Evolutionary conservation across 1,140 invertebrate species (phyloP), one percentile per base, ranked within the genome.

Genomic region (Diabrotica virgifera): DNA sequence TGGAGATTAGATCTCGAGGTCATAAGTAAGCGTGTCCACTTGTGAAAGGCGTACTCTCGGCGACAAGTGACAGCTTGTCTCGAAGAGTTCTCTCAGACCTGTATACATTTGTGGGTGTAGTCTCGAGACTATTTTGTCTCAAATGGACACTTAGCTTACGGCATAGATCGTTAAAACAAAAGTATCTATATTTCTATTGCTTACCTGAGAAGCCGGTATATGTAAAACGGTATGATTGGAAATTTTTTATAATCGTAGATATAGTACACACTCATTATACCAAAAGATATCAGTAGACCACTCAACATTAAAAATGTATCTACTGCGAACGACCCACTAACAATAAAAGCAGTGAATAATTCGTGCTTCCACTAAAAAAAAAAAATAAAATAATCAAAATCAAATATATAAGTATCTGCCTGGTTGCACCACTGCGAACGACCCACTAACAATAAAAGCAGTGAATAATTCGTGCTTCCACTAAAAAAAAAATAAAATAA

Each of bases 281-380:
- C 71, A 70, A 87, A 87, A 0, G 82, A 75, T 0, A 86, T 73
- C 0, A 89, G 75, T 12, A 85, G 63, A 5, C 85, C 86, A 72
- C 83, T 84, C 13, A 87, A 73, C 4, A 82, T 67, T 11, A 87
- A 82, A 73, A 87, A 87, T 6, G 85, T 85, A 66, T 85, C 84
- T 24, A 88, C 80, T 52, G 84, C 57, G 63, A 85, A 71, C 53
- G 76, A 68, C 36, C 74, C 58, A 10, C 58, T 59, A 35, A 77
- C 59, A 37, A 83, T 69, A 66, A 76, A 74, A 52, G 79, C 55
- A 9, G 74, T 65, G 9, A 70, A 57, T 35, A 68, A 68, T 13
- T 73, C 74, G 7, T 65, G 37, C 9, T 68, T 59, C 78, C 76
- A 81, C 81, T 82, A 63, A 50, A 59, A 57, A n/a, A 59, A 57